Conservation (phyloP, 2,888 invertebrate genomes). For the Linyphia triangularis region DNA sequence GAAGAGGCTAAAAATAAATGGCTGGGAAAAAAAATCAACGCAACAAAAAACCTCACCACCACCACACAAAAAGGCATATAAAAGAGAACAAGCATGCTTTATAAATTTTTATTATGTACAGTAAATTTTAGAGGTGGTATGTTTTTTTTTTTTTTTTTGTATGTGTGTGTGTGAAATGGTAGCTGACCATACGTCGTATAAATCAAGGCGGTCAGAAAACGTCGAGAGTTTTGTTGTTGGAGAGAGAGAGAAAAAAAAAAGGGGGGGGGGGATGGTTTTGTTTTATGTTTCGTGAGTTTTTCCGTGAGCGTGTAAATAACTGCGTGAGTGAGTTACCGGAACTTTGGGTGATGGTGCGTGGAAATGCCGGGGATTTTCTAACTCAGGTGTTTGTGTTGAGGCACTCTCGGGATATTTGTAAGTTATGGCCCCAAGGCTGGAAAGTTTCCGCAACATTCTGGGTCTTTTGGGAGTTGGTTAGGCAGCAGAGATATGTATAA, state of each 20-base stretch:
- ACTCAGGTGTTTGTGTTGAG: not conserved
- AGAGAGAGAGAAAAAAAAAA: not conserved
- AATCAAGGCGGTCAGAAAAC: conserved; percentile 59
- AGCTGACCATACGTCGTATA: conserved; percentile 62
- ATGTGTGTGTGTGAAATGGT: not conserved
- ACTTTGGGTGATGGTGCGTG: conserved; percentile 56
- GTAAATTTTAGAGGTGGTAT: conserved; percentile 59
- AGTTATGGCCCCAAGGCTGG: conserved; percentile 15
- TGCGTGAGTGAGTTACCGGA: conserved; percentile 63
- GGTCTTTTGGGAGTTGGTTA: not conserved
- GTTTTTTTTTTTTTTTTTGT: not conserved
- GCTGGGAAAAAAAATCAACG: conserved; percentile 10
- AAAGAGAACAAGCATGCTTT: conserved; percentile 59
- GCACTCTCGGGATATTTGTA: not conserved
- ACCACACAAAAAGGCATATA: conserved; percentile 41
- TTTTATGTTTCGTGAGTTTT: conserved; percentile 35
- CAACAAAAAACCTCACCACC: conserved; percentile 5
- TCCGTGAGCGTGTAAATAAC: conserved; percentile 61
- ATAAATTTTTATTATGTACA: conserved; percentile 74
- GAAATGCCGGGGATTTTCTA: conserved; percentile 24
- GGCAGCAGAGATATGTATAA: conserved; percentile 2
- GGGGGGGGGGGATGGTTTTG: not conserved
- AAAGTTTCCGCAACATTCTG: conserved; percentile 33
- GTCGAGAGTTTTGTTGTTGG: not conserved
- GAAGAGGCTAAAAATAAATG: conserved; percentile 11